Evolutionary conservation across 2,113 vertebrate species (phyloP), one percentile per base, ranked within the genome.

Genomic region (Rhodinocichla rosea): DNA sequence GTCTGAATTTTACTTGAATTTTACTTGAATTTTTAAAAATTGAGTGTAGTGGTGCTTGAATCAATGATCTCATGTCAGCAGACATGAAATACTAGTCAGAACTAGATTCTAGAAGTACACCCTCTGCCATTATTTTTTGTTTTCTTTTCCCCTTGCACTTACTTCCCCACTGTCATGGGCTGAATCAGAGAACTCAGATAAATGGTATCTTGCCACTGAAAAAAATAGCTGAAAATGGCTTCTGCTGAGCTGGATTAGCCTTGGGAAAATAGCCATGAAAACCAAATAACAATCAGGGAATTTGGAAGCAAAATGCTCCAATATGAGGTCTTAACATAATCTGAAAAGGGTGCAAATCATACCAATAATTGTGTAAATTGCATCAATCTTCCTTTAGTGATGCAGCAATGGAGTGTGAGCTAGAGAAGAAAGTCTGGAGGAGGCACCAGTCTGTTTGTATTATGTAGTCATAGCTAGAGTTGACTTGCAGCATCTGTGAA

Each of bases 401-500:
- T 49, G 32, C 35, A 82, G 60, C 27, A 86, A 80, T 23, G 22
- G 37, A 80, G 45, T 12, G 14, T 15, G 11, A 95, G 76, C 71
- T 91, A 77, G 37, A 83, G 56, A 75, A 57, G 76, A 81, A 81
- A 94, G 78, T 86, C 90, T 77, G 87, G 90, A 95, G 94, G 83
- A 94, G 86, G 90, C 68, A 94, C 13, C 68, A 92, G 82, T 78
- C 90, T 97, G 93, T 94, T 95, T 91, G 71, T 39, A n/a, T 64
- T 56, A 78, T 87, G 71, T 67, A 93, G 71, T 94, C 90, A 90
- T 73, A 83, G 83, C 83, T 92, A 76, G 50, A 88, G 68, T 71
- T 95, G 77, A 91, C 83, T 93, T 86, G 83, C 33, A 86, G 87
- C 90, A 96, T 96, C 90, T 94, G 82, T 92, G 93, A 93, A 88